A percentile compares a stretch with the other conserved stretches of the same genome.
phyloP scores from a whole-genome alignment of 2,888 invertebrate species.

The Drosophila dives region DNA sequence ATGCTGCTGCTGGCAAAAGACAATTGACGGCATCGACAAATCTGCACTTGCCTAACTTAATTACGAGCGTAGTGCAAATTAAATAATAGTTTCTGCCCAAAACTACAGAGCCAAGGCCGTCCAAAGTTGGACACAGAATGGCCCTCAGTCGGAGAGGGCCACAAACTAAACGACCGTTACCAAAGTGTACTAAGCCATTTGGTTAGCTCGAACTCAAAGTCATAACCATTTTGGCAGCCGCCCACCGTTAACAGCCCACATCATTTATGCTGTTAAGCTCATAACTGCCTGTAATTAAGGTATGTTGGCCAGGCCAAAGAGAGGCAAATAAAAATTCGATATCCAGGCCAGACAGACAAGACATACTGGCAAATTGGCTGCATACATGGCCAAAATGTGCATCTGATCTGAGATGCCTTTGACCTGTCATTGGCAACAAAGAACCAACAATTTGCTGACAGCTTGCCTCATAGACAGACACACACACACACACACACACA shows the following conservation, averaged over 20 bases:
- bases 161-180: slow-evolving; percentile 34
- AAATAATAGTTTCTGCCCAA: slow-evolving; percentile 64
- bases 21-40: slow-evolving; percentile 56
- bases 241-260: slow-evolving; percentile 32
- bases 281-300: slow-evolving; percentile 80
- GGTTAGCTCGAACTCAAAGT: slow-evolving; percentile 66
- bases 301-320: slow-evolving; percentile 59
- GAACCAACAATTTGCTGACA: slow-evolving; percentile 64
- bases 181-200: slow-evolving; percentile 64
- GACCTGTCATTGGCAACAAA: slow-evolving; percentile 68
- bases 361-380: slow-evolving; percentile 50
- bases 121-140: slow-evolving; percentile 42
- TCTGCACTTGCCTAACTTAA: slow-evolving; percentile 79
- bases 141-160: slow-evolving; percentile 14
- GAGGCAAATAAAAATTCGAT: slow-evolving; percentile 69
- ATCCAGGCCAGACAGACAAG: slow-evolving; percentile 46
- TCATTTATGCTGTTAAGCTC: slow-evolving; percentile 79
- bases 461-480: slow-evolving; percentile 18
- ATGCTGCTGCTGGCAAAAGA: slow-evolving; percentile 28
- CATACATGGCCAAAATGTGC: slow-evolving; percentile 43
- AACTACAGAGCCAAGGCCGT: slow-evolving; percentile 55
- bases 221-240: slow-evolving; percentile 69
- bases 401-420: slow-evolving; percentile 60
- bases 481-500: slow-evolving; percentile 1
- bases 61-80: slow-evolving; percentile 66